Base-by-base conservation (phyloP, 2,888 invertebrate species). In the Nemoura dubitans region DNA sequence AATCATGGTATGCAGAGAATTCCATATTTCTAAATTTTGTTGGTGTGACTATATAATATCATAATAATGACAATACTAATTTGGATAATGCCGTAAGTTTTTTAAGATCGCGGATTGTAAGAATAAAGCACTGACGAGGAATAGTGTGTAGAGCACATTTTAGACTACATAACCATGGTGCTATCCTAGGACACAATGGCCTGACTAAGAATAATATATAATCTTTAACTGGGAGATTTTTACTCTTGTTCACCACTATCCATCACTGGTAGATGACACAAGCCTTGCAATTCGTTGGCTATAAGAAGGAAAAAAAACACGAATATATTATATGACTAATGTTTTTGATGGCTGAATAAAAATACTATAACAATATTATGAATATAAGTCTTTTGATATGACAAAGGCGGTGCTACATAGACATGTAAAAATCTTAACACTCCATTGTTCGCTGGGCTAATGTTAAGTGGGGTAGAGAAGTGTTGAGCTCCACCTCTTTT, bases 401-500 rank as follows among this genome's bases (percentile, higher is more conserved):
- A 82, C 36, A 83, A 83, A 83, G 83, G 83, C 83, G 83, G 83
- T 83, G 36, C 83, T 25, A 83, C 14, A 83, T 21, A 59, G 59
- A 83, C 83, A 83, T 83, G 83, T 27, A 83, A 81, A 83, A 59
- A 16, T 59, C 59, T 59, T 59, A 59, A 59, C 36, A 26, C 83
- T 83, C 78, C 78, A 83, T 83, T 83, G 83, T 83, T 83, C 83
- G 42, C 16, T 25, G 27, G 27, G 78, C 27, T 26, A 43, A 83
- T 30, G 43, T 26, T 83, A 83, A 83, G 83, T 83, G 83, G 83
- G 83, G 83, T 83, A 83, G 36, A 83, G 36, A 83, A 86, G 76
- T 85, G 78, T 36, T 59, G 59, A 59, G 80, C 86, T 30, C 86
- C 86, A 86, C 86, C 86, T 86, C 59, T 59, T 59, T 59, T 59